Percentiles rank a stretch among this genome's conserved stretches.
Evolutionary conservation across 2,113 vertebrate genomes (phyloP).

Genomic region (Eptesicus fuscus): DNA sequence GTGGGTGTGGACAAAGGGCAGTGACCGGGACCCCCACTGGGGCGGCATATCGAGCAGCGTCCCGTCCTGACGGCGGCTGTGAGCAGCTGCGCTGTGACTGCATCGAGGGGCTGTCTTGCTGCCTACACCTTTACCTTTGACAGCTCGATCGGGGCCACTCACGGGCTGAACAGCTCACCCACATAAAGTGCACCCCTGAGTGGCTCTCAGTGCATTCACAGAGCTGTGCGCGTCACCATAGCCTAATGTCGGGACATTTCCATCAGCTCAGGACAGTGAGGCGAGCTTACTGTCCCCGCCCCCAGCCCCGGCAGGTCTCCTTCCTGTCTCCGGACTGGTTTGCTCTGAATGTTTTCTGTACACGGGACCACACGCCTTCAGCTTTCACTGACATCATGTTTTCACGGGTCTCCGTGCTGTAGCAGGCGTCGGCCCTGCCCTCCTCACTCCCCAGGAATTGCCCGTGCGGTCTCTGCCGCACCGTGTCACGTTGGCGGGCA

Average conservation of each 20-base stretch:
- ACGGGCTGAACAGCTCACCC: too few species aligned
- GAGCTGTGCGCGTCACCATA: too few species aligned
- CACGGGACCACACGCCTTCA: not conserved
- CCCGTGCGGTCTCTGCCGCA: too few species aligned
- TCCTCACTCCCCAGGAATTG: too few species aligned
- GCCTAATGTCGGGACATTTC: not conserved
- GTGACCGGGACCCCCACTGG: not conserved
- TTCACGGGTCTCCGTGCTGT: not conserved
- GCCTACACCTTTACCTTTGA: not conserved
- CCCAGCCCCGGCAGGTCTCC: not conserved
- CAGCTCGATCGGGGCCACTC: not conserved
- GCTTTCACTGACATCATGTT: not conserved
- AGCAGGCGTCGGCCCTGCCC: not conserved
- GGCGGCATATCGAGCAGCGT: not conserved
- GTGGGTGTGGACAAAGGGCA: not conserved
- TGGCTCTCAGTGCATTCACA: not conserved
- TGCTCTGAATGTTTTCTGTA: accelerated
- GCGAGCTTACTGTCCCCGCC: accelerated
- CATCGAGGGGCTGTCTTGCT: too few species aligned
- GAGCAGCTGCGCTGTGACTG: not conserved
- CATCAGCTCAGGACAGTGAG: not conserved
- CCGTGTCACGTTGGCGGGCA: too few species aligned
- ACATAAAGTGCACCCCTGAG: not conserved
- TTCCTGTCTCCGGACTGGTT: not conserved
- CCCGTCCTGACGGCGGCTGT: not conserved